These are phyloP conservation scores for Synanthedon myopaeformis DNA, from an alignment of 2,888 invertebrate genomes.

Conservation along the genomic window DNA sequence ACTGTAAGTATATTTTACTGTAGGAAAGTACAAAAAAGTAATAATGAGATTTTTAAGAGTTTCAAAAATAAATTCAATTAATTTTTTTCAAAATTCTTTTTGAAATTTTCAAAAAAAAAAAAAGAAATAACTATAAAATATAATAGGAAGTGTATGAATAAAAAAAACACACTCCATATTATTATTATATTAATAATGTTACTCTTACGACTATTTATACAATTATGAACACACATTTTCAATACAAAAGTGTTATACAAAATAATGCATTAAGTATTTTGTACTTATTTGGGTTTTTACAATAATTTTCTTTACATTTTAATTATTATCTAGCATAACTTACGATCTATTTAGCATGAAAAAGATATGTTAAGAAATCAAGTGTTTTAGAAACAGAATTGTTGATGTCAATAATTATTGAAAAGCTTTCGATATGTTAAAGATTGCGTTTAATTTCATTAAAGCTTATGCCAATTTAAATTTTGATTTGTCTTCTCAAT, in stretches of 20 bases:
- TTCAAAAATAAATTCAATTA: too few relatives aligned
- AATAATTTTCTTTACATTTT: constrained; percentile 5
- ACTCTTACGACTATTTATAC: constrained; percentile 23
- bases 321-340: constrained; percentile 11
- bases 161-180: too few relatives aligned
- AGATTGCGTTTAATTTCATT: background rate
- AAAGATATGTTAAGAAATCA: constrained; percentile 50
- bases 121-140: too few relatives aligned
- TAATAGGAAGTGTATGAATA: too few relatives aligned
- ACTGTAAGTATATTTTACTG: too few relatives aligned
- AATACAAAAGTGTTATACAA: constrained; percentile 22
- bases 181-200: constrained; percentile 4
- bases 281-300: constrained; percentile 10
- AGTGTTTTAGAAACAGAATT: constrained; percentile 24
- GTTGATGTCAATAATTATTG: constrained; percentile 8
- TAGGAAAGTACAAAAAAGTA: too few relatives aligned
- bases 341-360: constrained; percentile 36
- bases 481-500: background rate
- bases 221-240: constrained; percentile 35
- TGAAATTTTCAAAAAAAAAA: too few relatives aligned
- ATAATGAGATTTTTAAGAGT: too few relatives aligned
- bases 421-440: background rate
- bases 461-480: background rate
- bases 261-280: constrained; percentile 24
- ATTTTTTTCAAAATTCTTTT: too few relatives aligned